Conservation (phyloP, 2,888 invertebrate species). For the Drosophila quinaria region DNA sequence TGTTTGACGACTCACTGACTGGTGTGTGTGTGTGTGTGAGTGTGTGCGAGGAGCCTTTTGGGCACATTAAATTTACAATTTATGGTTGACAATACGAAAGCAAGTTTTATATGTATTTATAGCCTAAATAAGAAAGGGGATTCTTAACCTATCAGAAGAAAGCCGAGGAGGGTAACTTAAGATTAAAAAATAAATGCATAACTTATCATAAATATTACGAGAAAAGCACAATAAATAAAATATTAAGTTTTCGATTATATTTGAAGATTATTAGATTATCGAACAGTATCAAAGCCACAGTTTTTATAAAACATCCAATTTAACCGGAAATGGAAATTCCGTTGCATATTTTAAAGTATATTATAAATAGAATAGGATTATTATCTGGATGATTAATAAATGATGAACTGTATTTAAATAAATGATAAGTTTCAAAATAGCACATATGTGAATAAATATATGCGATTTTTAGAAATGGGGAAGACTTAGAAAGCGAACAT, state of each 20-base stretch:
- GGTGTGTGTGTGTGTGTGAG: conserved; percentile 7
- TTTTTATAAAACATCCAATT: neutral
- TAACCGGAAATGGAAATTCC: neutral
- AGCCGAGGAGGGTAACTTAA: neutral
- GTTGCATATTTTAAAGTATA: neutral
- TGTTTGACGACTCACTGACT: conserved; percentile 74
- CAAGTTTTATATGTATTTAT: conserved; percentile 49
- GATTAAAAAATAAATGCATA: conserved; percentile 3
- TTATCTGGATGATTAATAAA: neutral
- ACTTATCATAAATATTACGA: conserved; percentile 10
- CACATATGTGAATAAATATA: too few relatives aligned
- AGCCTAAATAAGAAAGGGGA: neutral
- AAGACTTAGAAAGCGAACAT: too few relatives aligned
- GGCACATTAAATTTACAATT: conserved; percentile 77
- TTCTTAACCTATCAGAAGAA: neutral
- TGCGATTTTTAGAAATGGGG: too few relatives aligned
- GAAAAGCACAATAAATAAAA: neutral
- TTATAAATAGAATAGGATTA: neutral
- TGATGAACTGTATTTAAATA: neutral
- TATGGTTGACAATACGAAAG: conserved; percentile 60
- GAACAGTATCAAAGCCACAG: neutral
- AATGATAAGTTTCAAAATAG: neutral
- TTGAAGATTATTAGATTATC: neutral
- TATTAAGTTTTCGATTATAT: neutral
- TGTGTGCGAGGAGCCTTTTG: conserved; percentile 32